phyloP scores from a whole-genome alignment of 2,888 invertebrate genomes.

The Callimorpha dominula region DNA sequence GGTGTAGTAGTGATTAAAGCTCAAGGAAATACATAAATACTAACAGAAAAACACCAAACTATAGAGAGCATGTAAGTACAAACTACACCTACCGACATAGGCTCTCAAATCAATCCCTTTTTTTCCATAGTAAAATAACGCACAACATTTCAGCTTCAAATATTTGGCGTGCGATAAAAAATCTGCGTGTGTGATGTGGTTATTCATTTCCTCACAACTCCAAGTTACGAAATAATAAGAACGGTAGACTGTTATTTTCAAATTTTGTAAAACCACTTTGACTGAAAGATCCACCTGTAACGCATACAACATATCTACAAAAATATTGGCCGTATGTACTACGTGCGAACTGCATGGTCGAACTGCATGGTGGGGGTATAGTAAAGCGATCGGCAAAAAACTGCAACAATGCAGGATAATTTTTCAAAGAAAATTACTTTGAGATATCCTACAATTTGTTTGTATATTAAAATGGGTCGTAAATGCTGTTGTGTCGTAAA shows the following conservation, averaged over 20 bases:
- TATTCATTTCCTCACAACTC: conserved; percentile 61
- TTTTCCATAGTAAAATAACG: conserved; percentile 86
- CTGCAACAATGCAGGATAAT: too few relatives aligned
- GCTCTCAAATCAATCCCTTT: conserved; percentile 79
- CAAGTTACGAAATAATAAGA: conserved; percentile 87
- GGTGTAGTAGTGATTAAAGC: too few relatives aligned
- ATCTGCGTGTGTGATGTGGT: conserved; percentile 72
- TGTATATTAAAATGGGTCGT: too few relatives aligned
- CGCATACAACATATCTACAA: background rate
- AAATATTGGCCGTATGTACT: too few relatives aligned
- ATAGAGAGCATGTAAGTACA: background rate
- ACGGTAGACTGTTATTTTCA: conserved; percentile 79
- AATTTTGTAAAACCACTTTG: conserved; percentile 67
- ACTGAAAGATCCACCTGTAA: conserved; percentile 84
- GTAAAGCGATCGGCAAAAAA: too few relatives aligned
- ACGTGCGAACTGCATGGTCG: too few relatives aligned
- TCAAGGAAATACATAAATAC: too few relatives aligned
- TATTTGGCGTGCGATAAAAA: conserved; percentile 81
- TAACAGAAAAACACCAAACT: too few relatives aligned
- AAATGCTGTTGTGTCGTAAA: too few relatives aligned
- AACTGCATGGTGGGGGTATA: too few relatives aligned
- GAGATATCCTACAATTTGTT: too few relatives aligned
- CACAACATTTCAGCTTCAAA: conserved; percentile 81
- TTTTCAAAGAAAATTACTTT: too few relatives aligned
- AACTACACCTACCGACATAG: conserved; percentile 68